phyloP scores from a whole-genome alignment of 1,140 invertebrate genomes.

The Sitodiplosis mosellana region DNA sequence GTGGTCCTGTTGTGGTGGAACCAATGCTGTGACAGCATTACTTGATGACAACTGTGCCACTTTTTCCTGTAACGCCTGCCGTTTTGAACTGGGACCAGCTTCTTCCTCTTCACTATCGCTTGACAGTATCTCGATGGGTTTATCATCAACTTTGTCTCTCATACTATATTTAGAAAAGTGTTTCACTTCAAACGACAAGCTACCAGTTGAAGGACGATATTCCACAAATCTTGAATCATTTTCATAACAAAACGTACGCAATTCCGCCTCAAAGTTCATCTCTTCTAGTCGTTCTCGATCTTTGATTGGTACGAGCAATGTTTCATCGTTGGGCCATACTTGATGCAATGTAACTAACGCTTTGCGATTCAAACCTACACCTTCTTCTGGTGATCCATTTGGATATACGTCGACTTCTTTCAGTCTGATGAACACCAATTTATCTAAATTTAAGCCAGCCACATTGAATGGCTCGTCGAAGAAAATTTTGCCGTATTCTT shows the following conservation, averaged over 20 bases:
- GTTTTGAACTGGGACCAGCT: too few species aligned
- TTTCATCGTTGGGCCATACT: constrained; percentile 88
- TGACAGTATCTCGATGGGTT: too few species aligned
- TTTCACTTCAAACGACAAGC: constrained; percentile 86
- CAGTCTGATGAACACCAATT: constrained; percentile 53
- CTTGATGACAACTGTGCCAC: too few species aligned
- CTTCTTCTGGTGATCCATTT: constrained; percentile 51
- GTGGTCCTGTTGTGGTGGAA: too few species aligned
- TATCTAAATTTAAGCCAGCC: constrained; percentile 71
- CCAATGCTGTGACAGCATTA: too few species aligned
- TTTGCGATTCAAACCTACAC: constrained; percentile 72
- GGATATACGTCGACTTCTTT: constrained; percentile 59
- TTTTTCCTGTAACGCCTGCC: too few species aligned
- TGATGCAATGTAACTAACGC: constrained; percentile 85
- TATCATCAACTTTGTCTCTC: constrained; percentile 72
- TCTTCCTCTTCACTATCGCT: too few species aligned
- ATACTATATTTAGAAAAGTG: constrained; percentile 96
- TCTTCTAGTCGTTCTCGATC: constrained; percentile 53
- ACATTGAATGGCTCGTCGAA: constrained; percentile 78
- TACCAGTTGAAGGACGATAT: constrained; percentile 86
- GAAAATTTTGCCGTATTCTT: constrained; percentile 82
- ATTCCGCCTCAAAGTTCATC: constrained; percentile 76
- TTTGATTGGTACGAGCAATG: constrained; percentile 57
- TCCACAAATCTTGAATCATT: constrained; percentile 83
- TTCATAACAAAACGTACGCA: constrained; percentile 67